Conservation (phyloP, 1,140 invertebrate genomes). For the Scaptomyza graminum region DNA sequence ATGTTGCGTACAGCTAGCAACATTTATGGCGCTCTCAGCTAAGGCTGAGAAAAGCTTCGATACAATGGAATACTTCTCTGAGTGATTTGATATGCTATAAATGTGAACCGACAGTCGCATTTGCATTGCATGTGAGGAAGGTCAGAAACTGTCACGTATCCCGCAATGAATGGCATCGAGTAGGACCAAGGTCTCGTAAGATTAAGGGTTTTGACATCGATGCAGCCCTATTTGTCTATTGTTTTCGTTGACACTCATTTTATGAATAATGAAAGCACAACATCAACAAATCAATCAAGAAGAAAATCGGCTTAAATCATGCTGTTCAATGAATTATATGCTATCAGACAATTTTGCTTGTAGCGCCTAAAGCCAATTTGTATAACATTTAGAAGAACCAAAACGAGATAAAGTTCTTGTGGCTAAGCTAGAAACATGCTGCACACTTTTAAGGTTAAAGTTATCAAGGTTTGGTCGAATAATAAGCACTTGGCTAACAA, state of each 20-base stretch:
- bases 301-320: too few species aligned
- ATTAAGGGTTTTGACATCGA: background rate
- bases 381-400: background rate
- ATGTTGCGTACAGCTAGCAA: conserved; percentile 14
- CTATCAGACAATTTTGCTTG: too few species aligned
- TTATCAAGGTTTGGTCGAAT: background rate
- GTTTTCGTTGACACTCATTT: too few species aligned
- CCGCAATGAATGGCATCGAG: background rate
- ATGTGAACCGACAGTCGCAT: background rate
- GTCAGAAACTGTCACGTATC: conserved; percentile 15
- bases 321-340: too few species aligned
- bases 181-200: conserved; percentile 10
- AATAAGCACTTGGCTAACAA: background rate
- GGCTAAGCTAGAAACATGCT: too few species aligned
- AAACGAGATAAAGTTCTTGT: too few species aligned
- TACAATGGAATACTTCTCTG: conserved; percentile 1
- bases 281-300: too few species aligned
- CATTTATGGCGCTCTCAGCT: conserved; percentile 32
- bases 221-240: background rate
- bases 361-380: too few species aligned
- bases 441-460: background rate
- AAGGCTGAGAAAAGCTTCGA: conserved; percentile 26
- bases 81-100: conserved; percentile 1
- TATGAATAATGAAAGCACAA: too few species aligned
- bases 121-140: conserved; percentile 1